phyloP scores from a whole-genome alignment of 2,797 vertebrate genomes.

The Platyrinchus mystaceus region DNA sequence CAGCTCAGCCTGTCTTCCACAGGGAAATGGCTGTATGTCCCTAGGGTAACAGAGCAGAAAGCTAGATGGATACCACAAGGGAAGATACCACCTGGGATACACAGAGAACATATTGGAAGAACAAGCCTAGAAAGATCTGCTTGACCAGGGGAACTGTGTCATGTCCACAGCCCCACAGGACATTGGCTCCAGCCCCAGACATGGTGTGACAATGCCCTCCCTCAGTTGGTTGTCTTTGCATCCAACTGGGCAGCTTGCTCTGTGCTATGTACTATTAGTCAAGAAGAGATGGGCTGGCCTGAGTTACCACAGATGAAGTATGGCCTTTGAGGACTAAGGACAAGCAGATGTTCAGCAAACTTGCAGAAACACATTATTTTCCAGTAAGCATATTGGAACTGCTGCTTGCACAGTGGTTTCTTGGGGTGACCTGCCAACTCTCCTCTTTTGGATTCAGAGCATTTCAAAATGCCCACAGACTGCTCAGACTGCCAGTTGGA shows the following conservation, averaged over 20 bases:
- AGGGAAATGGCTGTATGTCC: background rate
- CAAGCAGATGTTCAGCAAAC: background rate
- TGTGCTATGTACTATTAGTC: background rate
- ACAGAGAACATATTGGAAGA: background rate
- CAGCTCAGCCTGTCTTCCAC: background rate
- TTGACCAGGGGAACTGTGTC: background rate
- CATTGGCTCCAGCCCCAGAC: accelerated
- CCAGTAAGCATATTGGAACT: accelerated
- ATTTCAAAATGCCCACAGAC: background rate
- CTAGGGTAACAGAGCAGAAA: background rate
- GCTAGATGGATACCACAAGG: background rate
- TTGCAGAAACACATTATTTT: background rate
- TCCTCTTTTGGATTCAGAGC: background rate
- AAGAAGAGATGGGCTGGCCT: background rate
- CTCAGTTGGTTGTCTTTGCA: background rate
- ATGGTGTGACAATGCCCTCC: background rate
- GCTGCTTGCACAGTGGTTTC: background rate
- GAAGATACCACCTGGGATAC: background rate
- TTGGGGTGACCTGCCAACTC: background rate
- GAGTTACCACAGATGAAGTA: background rate
- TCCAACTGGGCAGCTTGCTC: background rate
- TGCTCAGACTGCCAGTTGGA: background rate
- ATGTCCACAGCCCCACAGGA: background rate
- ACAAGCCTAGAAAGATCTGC: background rate
- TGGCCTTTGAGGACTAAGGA: background rate